Base-by-base conservation (phyloP, 2,888 invertebrate species). In the Mechanitis mazaeus region DNA sequence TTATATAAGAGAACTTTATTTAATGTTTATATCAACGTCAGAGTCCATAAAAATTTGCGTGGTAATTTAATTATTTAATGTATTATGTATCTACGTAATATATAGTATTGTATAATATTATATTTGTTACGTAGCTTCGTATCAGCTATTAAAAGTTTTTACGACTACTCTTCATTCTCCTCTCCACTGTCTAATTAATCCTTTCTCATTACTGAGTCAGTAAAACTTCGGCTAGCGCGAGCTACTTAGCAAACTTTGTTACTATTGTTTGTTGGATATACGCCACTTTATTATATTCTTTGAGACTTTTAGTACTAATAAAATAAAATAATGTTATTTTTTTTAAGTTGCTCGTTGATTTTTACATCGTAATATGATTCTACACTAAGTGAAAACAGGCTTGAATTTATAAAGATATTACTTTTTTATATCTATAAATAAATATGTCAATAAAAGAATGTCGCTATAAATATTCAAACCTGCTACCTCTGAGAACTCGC, bases 101-200 rank as follows among this genome's bases (percentile, higher is more conserved):
- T 38, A 38, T 7, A 38, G 20, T 20, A 20, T 20, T 20, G 20
- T 20, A 20, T 20, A 9, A 42, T 11, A 42, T 9, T 9, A 50
- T 31, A 31, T 6, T 47, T 47, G n/a, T 33, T 45, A 45, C 11
- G 28, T 42, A 55, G 38, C 20, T 47, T 33, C 45, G 45, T 20
- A 33, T 55, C 38, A 47, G 35, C 35, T 64, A 58, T 58, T 59
- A 42, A 56, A 61, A 64, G 58, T 64, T 63, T 46, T 50, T 50
- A 50, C 55, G 61, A 58, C 55, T 58, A 64, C 61, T 64, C 61
- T 61, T 58, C 55, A 55, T 54, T 50, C 50, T 35, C 54, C 63
- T 57, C 61, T 59, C 54, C 42, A 56, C 58, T 61, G 55, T 66
- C 63, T 64, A 66, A 68, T 68, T 68, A 64, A 68, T 66, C 68